phyloP scores from a whole-genome alignment of 1,140 invertebrate species.

The Eumaeus atala region DNA sequence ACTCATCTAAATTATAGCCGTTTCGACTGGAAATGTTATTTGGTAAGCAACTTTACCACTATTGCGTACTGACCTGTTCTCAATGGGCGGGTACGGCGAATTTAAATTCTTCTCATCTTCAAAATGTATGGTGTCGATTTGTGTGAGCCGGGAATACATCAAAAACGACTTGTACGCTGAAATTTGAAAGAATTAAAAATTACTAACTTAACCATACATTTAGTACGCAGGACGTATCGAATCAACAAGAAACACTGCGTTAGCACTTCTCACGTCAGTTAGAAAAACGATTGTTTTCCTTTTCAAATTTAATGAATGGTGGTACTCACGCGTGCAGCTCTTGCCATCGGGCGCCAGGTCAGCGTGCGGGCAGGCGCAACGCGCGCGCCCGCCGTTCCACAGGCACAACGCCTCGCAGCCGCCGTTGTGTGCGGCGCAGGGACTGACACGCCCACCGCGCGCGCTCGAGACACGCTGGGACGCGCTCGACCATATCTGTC shows the following conservation, averaged over 20 bases:
- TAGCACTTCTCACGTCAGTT: too few species aligned
- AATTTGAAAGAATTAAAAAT: constrained; percentile 24
- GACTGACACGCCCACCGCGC: constrained; percentile 64
- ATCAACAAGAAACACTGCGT: too few species aligned
- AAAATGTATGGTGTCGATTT: constrained; percentile 85
- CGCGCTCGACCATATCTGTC: constrained; percentile 39
- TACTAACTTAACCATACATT: not conserved
- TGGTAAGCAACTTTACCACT: not conserved
- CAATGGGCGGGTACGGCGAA: constrained; percentile 83
- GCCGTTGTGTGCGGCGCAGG: constrained; percentile 76
- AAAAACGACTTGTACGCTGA: constrained; percentile 84
- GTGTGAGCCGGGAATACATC: constrained; percentile 82
- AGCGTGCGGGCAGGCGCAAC: constrained; percentile 86
- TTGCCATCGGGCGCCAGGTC: constrained; percentile 77
- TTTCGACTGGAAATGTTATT: not conserved
- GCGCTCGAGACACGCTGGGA: constrained; percentile 19
- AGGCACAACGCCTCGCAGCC: constrained; percentile 88
- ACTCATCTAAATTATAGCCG: not conserved
- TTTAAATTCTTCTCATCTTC: constrained; percentile 82
- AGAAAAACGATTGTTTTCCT: too few species aligned
- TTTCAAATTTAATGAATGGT: not conserved
- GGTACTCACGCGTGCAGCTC: constrained; percentile 76
- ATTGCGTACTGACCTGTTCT: constrained; percentile 68
- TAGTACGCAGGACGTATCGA: too few species aligned
- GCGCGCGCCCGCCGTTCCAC: constrained; percentile 79